Percentiles rank a stretch among this genome's conserved stretches.
Evolutionary conservation across 2,888 invertebrate genomes (phyloP).

Genomic region (Nemoura dubitans): DNA sequence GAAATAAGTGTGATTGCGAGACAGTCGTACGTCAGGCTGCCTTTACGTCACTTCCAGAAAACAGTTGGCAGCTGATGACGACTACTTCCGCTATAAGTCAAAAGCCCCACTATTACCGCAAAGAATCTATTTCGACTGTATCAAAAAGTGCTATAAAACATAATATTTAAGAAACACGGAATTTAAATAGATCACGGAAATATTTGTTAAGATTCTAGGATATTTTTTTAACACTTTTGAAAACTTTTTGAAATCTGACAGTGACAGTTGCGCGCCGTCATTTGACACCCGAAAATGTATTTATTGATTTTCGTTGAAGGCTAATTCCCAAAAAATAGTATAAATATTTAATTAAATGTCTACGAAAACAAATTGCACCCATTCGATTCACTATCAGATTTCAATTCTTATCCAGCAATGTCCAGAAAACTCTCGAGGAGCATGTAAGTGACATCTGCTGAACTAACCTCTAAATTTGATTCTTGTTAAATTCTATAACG

Average conservation of each 20-base stretch:
- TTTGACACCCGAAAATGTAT: background rate
- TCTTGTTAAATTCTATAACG: background rate
- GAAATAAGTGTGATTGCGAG: background rate
- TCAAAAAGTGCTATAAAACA: background rate
- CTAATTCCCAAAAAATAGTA: background rate
- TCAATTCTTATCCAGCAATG: conserved; percentile 19
- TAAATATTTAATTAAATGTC: conserved; percentile 19
- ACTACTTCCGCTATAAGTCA: background rate
- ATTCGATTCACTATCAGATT: background rate
- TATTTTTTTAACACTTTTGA: no score
- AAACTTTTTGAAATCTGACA: background rate
- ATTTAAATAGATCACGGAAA: no score
- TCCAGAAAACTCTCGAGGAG: conserved; percentile 43
- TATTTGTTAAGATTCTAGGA: no score
- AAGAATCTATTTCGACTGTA: background rate
- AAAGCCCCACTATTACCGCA: background rate
- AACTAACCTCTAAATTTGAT: conserved; percentile 18
- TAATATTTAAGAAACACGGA: background rate
- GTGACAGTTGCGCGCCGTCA: background rate
- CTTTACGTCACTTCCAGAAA: conserved; percentile 39
- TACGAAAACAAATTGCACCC: background rate
- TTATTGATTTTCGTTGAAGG: conserved; percentile 15
- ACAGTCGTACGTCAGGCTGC: conserved; percentile 38
- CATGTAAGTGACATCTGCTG: conserved; percentile 42
- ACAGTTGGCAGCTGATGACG: conserved; percentile 38